Base-by-base conservation (phyloP, 2,113 vertebrate genomes). In the Phyllopteryx taeniolatus region DNA sequence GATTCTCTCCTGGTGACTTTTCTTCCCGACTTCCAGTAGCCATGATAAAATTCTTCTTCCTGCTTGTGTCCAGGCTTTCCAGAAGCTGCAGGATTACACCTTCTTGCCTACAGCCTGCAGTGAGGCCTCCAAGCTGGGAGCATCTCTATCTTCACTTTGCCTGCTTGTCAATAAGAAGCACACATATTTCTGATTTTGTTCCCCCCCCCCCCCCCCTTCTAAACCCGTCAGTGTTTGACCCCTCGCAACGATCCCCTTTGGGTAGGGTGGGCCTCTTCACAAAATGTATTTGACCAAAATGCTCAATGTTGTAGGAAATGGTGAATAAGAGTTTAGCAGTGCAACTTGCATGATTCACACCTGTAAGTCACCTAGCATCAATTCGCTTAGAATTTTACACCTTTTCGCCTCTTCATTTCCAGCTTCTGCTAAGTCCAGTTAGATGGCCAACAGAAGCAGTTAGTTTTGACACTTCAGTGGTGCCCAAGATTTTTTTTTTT, bases 31-130 rank as follows among this genome's bases (percentile, higher is more conserved):
- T 27, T 27, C 27, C 27, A 27, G 27, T 27, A 27, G 27, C 27
- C 27, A 27, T 27, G 27, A 27, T 1, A 1, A 44, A 6, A 11
- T 6, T 44, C 1, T 56, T 33, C 62, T 43, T 22, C n/a, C 20
- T 27, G 14, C 7, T 74, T 75, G 49, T 75, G 44, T 73, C 8
- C 85, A 96, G 96, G 93, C 92, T 22, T 93, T 96, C 78, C 95
- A 96, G 94, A 96, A 95, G 87, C 92, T 96, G 35, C 89, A 92
- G 13, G 94, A 95, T 60, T 95, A 95, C 90, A 95, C 92, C 62
- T 91, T 96, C 19, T 92, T 97, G 61, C 96, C 96, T 0, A 95
- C 94, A 2, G 94, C 95, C 78, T 94, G 94, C 91, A 94, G 94
- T 3, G 96, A 97, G 80, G 90, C 94, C 70, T 93, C 92, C 71